Base-by-base conservation (phyloP, 2,888 invertebrate species). In the Ochropacha duplaris region DNA sequence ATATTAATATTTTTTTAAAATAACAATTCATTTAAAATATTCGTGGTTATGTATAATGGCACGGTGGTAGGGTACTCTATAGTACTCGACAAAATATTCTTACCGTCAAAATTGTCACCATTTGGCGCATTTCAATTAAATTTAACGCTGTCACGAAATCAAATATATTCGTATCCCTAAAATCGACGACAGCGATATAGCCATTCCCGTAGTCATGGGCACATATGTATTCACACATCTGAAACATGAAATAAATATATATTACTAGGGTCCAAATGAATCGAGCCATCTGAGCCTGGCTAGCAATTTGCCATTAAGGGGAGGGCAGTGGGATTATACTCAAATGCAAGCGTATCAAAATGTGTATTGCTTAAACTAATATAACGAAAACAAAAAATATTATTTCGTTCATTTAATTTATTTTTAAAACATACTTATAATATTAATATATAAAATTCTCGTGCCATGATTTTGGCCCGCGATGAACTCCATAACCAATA, bases 141-240 rank as follows among this genome's bases (percentile, higher is more conserved):
- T 71, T 71, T 1, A 72, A 2, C 49, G 59, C 67, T 11, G 64
- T 57, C 0, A 70, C 50, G 3, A 75, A 51, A 2, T 57, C 59
- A 54, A 66, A 57, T 0, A 78, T 49, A 4, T 65, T 66, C 0
- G 60, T 26, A 12, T 67, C 62, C 11, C 61, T 61, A 8, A 55
- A 65, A 57, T 78, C 78, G 1, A 69, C 0, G 0, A 77, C 22
- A 0, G 64, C 3, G 1, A 65, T 51, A 4, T 62, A 59, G 6
- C 75, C 72, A 4, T 57, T 61, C 4, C 50, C 44, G 14, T 78
- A 77, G 26, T 78, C 78, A 16, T 68, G 49, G 0, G 12, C 54
- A 39, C 62, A 63, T 4, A 65, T 22, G 28, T 76, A 77, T 49
- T 76, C 75, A n/a, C 60, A 60, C 2, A 64, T 26, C 76, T 77